Base-by-base conservation (phyloP, 2,888 invertebrate species). In the Apamea sordens region DNA sequence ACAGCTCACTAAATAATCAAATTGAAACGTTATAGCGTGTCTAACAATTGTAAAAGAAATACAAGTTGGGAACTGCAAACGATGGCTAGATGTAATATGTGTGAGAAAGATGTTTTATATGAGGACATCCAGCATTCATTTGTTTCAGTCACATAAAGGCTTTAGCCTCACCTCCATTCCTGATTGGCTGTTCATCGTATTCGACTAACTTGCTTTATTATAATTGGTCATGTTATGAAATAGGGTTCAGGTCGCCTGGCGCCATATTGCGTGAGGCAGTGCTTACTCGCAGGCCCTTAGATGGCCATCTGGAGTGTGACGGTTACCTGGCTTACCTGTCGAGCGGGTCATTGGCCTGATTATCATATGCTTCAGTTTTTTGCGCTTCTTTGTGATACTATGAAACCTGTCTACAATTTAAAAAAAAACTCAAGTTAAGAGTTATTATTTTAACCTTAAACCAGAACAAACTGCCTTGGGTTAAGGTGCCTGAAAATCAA, bases 251-350 rank as follows among this genome's bases (percentile, higher is more conserved):
- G 56, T 82, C 56, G 4, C 18, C 56, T n/a, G 63, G 56, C 63
- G 41, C 63, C 77, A 47, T 80, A 76, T 74, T 77, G 63, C 71
- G 36, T 63, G 71, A 72, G 76, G 5, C 68, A 69, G 24, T 50
- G 71, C 47, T 61, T 71, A 76, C 44, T 69, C 77, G 65, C 18
- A 24, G 73, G n/a, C 50, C 74, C 68, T 75, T 83, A 83, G 63
- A 44, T 53, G 36, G 59, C 7, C 83, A 83, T 74, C 79, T 83
- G 72, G 73, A 82, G 70, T 82, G 65, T 82, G 83, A 82, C 73
- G 77, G 28, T 36, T 61, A 56, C 82, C 73, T 82, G 63, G 7
- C 50, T 41, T 67, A 70, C 71, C 64, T 41, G 73, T 18, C 11
- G 5, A 18, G 13, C 0, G 36, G 74, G 50, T 74, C 72, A 32